Evolutionary conservation across 2,888 invertebrate genomes (phyloP).

Genomic region (Caenorhabditis imperialis): DNA sequence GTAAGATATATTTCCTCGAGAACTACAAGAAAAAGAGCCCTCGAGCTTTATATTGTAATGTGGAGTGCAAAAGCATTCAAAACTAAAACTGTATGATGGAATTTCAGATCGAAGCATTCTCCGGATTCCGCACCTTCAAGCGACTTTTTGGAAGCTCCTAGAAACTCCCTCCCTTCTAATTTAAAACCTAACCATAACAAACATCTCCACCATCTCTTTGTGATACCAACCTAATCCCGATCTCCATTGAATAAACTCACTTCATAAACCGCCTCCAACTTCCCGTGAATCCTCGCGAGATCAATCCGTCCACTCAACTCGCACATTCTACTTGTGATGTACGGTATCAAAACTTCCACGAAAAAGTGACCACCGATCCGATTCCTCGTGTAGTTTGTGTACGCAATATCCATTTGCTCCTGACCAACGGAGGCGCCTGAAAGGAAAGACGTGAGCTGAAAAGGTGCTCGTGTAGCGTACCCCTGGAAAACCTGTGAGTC

Average conservation of each 20-base stretch:
- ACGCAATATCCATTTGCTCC: slow-evolving; percentile 76
- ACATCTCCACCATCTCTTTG: no score
- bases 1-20: no score
- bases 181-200: no score
- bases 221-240: no score
- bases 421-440: slow-evolving; percentile 78
- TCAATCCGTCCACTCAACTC: slow-evolving; percentile 38
- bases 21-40: no score
- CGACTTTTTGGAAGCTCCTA: no score
- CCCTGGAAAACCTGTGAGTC: slow-evolving; percentile 48
- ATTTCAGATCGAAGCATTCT: no score
- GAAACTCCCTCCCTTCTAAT: no score
- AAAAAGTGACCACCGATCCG: slow-evolving; percentile 51
- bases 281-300: slow-evolving; percentile 31
- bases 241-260: slow-evolving; percentile 28
- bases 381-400: slow-evolving; percentile 47
- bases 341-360: slow-evolving; percentile 59
- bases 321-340: slow-evolving; percentile 51
- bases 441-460: neutral
- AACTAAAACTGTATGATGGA: no score
- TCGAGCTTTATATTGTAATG: no score
- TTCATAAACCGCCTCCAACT: slow-evolving; percentile 57
- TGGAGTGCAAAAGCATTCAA: no score
- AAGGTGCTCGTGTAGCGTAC: neutral
- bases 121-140: no score